A percentile compares a stretch with the other conserved stretches of the same genome.
These are phyloP conservation scores for Cistogaster globosa DNA, from an alignment of 2,888 invertebrate genomes.

Conservation along the genomic window DNA sequence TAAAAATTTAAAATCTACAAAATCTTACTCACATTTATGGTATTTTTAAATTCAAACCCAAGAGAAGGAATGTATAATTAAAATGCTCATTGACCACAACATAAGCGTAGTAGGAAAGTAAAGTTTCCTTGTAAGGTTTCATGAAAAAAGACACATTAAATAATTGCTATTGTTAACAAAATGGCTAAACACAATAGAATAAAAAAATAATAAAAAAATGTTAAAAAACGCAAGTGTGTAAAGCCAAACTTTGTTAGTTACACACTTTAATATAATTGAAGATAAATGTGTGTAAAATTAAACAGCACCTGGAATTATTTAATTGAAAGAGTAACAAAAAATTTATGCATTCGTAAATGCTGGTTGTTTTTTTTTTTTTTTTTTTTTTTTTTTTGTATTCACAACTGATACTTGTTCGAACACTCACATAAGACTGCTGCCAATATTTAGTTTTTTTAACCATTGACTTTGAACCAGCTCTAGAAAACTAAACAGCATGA, in stretches of 20 bases:
- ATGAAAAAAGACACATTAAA: slow-evolving; percentile 21
- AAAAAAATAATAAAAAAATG: not conserved
- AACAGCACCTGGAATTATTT: slow-evolving; percentile 55
- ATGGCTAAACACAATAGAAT: slow-evolving; percentile 57
- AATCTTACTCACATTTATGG: slow-evolving; percentile 8
- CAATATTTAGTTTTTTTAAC: slow-evolving; percentile 30
- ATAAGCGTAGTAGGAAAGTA: not conserved
- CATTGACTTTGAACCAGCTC: slow-evolving; percentile 71
- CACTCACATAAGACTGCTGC: not conserved
- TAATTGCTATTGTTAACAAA: slow-evolving; percentile 40
- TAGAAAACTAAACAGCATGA: slow-evolving; percentile 49
- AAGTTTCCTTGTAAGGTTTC: slow-evolving; percentile 46
- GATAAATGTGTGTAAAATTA: not conserved
- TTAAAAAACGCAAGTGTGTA: slow-evolving; percentile 17
- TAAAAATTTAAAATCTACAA: not conserved
- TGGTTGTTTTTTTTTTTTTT: not conserved
- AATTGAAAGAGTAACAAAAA: slow-evolving; percentile 41
- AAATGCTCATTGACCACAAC: slow-evolving; percentile 34
- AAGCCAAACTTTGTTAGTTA: slow-evolving; percentile 8
- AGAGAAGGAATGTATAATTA: slow-evolving; percentile 26
- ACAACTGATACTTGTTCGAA: slow-evolving; percentile 11
- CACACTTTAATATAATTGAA: slow-evolving; percentile 16
- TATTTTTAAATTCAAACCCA: slow-evolving; percentile 2
- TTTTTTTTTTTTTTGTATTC: not conserved
- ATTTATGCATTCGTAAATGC: slow-evolving; percentile 7